phyloP scores from a whole-genome alignment of 2,888 invertebrate species.

The Chesias legatella region DNA sequence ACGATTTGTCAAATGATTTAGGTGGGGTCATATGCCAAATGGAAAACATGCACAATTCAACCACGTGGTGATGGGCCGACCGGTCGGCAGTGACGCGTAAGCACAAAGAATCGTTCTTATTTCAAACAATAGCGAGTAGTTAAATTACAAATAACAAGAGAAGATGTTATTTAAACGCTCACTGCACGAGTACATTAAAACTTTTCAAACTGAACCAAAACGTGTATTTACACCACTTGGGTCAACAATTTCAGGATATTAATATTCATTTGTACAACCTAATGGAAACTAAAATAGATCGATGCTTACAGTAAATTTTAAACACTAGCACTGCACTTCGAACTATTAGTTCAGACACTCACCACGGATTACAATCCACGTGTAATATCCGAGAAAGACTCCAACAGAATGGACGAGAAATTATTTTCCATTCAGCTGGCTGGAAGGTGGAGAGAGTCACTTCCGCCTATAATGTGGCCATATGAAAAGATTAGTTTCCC shows the following conservation, averaged over 20 bases:
- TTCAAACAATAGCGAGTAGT: slow-evolving; percentile 32
- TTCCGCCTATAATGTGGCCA: slow-evolving; percentile 59
- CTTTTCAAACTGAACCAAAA: slow-evolving; percentile 3
- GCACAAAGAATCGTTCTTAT: slow-evolving; percentile 41
- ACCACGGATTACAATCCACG: slow-evolving; percentile 77
- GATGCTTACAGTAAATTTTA: slow-evolving; percentile 37
- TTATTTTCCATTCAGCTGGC: slow-evolving; percentile 69
- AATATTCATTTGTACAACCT: too few species aligned
- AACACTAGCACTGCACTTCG: slow-evolving; percentile 70
- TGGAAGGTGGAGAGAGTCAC: slow-evolving; percentile 60
- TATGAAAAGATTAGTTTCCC: slow-evolving; percentile 11
- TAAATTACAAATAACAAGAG: slow-evolving; percentile 16
- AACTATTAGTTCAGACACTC: slow-evolving; percentile 69
- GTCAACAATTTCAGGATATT: too few species aligned
- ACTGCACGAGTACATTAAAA: slow-evolving; percentile 21
- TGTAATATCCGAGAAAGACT: slow-evolving; percentile 84
- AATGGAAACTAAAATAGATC: slow-evolving; percentile 31
- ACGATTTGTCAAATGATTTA: slow-evolving; percentile 2
- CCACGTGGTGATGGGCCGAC: slow-evolving; percentile 73
- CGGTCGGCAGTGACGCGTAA: slow-evolving; percentile 75
- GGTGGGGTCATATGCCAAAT: too few species aligned
- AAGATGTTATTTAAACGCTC: slow-evolving; percentile 17
- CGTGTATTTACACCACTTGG: slow-evolving; percentile 17
- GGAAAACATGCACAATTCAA: slow-evolving; percentile 49
- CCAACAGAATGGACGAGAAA: slow-evolving; percentile 85